Evolutionary conservation across 2,113 vertebrate genomes (phyloP), one percentile per base, ranked within the genome.

Genomic region (Megaptera novaeangliae): DNA sequence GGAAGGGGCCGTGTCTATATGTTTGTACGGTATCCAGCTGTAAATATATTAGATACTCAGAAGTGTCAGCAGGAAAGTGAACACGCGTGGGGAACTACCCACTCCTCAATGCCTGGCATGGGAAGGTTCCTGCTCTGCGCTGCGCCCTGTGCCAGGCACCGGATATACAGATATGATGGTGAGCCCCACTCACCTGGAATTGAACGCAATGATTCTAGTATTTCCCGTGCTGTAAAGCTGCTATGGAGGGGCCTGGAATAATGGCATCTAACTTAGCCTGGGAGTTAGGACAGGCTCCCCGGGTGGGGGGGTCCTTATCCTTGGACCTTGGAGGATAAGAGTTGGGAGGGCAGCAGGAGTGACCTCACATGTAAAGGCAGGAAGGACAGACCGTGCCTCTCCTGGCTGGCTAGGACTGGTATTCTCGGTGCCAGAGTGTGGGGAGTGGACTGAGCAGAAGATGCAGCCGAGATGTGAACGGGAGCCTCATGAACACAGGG

Each of bases 401-500:
- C 41, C 17, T 23, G 39, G 52, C 5, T 23, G 46, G 46, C 59
- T 10, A 36, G 49, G 57, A 78, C n/a, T 64, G 61, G 31, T 46
- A 11, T 8, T 36, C 63, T 46, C 2, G 2, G 46, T 15, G 3
- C 36, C 17, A 59, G 63, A 21, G 14, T 25, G 6, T 18, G 9
- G n/a, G 55, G 61, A 3, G 29, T 31, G 31, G 23, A 11, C 21
- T 52, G 34, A 23, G 46, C 52, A 31, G 69, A 27, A 75, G 8
- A 34, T 52, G 1, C 27, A 92, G 63, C 25, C 0, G 1, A 12
- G 39, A 6, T 74, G 41, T 27, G 27, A 14, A 41, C 27, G 0
- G 5, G 1, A 2, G 4, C 34, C 29, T 31, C 8, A 0, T 4
- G 10, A 23, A 12, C 34, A 36, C 39, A 25, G 15, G 63, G 15